These are phyloP conservation scores for Bruchidius siliquastri DNA, from an alignment of 2,888 invertebrate genomes.

Conservation along the genomic window DNA sequence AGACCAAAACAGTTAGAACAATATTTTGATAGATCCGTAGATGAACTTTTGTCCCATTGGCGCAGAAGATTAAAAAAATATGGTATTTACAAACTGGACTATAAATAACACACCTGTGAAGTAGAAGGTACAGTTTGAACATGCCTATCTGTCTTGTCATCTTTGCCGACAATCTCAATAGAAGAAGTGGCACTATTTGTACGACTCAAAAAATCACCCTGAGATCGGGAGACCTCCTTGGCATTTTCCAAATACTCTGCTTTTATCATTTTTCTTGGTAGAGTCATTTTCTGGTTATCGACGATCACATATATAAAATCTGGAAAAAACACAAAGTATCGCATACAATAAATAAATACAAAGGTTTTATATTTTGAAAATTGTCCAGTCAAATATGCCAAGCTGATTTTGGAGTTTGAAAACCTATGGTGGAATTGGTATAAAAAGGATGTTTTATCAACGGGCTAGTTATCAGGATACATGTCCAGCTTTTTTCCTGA, in stretches of 20 bases:
- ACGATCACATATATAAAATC: slow-evolving; percentile 39
- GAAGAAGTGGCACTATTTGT: slow-evolving; percentile 11
- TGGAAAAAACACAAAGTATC: slow-evolving; percentile 14
- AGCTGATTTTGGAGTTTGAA: too few species aligned
- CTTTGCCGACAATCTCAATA: slow-evolving; percentile 9
- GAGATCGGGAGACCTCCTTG: slow-evolving; percentile 25
- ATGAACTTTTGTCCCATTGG: too few species aligned
- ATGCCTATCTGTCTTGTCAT: slow-evolving; percentile 5
- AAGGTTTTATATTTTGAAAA: too few species aligned
- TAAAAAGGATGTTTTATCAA: too few species aligned
- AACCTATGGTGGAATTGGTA: too few species aligned
- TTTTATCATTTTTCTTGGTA: slow-evolving; percentile 39
- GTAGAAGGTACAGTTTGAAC: not conserved
- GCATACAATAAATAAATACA: not conserved
- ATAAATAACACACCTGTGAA: not conserved
- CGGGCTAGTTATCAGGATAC: too few species aligned
- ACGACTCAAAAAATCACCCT: slow-evolving; percentile 8
- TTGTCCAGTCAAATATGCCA: too few species aligned
- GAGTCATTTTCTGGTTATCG: slow-evolving; percentile 37
- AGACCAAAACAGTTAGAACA: too few species aligned
- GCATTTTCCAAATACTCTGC: slow-evolving; percentile 33
- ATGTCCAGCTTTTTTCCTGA: too few species aligned
- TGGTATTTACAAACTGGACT: too few species aligned
- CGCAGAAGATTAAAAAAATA: too few species aligned
- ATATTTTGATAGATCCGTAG: too few species aligned